These are phyloP conservation scores for Xestia xanthographa DNA, from an alignment of 2,888 invertebrate species.

Conservation along the genomic window DNA sequence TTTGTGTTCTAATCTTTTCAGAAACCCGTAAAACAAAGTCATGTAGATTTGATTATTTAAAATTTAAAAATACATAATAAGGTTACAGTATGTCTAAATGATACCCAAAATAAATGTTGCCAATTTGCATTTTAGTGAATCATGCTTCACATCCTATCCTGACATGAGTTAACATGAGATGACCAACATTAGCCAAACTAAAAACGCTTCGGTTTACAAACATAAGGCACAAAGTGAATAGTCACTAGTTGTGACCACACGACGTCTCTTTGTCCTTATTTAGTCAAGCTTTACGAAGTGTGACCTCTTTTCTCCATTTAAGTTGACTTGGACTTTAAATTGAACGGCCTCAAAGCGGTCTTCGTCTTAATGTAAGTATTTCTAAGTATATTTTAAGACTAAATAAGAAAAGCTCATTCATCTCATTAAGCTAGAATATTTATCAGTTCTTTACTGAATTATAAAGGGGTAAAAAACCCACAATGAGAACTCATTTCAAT, in stretches of 20 bases:
- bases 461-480: slow-evolving; percentile 14
- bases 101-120: background rate
- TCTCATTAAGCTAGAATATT: background rate
- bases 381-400: background rate
- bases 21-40: background rate
- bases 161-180: background rate
- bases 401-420: background rate
- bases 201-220: slow-evolving; percentile 35
- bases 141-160: background rate
- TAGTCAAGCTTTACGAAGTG: slow-evolving; percentile 19
- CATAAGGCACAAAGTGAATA: slow-evolving; percentile 32
- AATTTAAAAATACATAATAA: background rate
- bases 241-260: slow-evolving; percentile 26
- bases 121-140: background rate
- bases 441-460: background rate
- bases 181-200: background rate
- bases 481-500: slow-evolving; percentile 40
- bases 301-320: slow-evolving; percentile 37
- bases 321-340: slow-evolving; percentile 22
- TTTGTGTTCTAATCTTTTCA: background rate
- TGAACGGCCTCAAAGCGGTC: background rate
- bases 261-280: slow-evolving; percentile 48
- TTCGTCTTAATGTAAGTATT: background rate
- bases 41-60: background rate
- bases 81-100: too few relatives aligned